Conservation (phyloP, 2,113 vertebrate species). For the Leptocoma aspasia region DNA sequence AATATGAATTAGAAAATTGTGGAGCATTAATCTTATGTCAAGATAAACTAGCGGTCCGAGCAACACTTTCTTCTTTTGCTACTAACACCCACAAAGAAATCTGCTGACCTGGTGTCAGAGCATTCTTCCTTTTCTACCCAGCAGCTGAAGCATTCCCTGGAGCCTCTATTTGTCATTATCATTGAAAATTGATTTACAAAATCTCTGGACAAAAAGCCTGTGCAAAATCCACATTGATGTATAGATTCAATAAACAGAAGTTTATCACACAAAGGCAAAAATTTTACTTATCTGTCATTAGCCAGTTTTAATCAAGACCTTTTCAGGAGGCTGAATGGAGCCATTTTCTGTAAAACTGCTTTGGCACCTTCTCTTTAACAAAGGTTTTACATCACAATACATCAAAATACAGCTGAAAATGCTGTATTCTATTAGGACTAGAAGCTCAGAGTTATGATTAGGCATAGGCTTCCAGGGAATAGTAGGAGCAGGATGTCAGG, state of each 20-base stretch:
- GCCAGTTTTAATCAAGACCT: neutral
- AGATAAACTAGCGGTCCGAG: neutral
- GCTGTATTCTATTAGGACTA: neutral
- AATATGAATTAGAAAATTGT: conserved; percentile 42
- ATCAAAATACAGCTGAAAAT: neutral
- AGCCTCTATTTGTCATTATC: neutral
- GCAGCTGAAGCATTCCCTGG: neutral
- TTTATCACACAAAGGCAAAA: neutral
- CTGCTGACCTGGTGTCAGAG: neutral
- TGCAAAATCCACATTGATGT: neutral
- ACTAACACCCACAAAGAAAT: neutral
- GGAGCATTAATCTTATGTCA: neutral
- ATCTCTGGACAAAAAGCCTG: neutral
- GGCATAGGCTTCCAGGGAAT: neutral
- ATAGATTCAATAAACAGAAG: neutral
- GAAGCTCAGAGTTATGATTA: neutral
- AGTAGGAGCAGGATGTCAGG: neutral
- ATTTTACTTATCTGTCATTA: neutral
- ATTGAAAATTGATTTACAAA: neutral
- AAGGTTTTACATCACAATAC: neutral
- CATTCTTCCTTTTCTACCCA: neutral
- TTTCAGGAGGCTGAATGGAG: neutral
- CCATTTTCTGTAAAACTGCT: neutral
- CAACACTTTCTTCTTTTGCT: neutral
- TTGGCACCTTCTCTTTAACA: neutral